Evolutionary conservation across 2,888 invertebrate genomes (phyloP), one percentile per base, ranked within the genome.

Genomic region (Brachynemurus nebulosus): DNA sequence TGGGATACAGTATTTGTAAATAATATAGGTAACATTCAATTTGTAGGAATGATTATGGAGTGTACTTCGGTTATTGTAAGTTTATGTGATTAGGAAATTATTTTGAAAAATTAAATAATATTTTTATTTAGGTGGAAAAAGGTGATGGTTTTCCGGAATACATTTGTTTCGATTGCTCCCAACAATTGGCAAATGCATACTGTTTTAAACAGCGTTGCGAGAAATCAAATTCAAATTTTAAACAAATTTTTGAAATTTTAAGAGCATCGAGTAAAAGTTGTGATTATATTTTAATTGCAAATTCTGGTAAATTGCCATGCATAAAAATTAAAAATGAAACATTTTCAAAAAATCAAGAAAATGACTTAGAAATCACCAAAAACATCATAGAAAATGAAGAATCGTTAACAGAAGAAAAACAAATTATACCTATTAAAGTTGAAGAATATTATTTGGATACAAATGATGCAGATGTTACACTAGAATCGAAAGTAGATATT

Each of bases 201-300:
- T 45, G 38, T 18, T 57, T 54, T 47, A 55, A 52, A 44, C 49
- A 50, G 25, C 53, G 52, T 19, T 57, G 55, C 44, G 51, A 52
- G 40, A 46, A 50, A 45, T 47, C 51, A 6, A 51, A 54, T 46
- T 35, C 42, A 8, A 51, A 51, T 25, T 48, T 53, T 43, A 41
- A 46, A 40, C 45, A 49, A 23, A 44, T 51, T 14, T 45, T 51
- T 40, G 42, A 49, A 21, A 45, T 48, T 34, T 58, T 57, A 49
- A 47, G n/a, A n/a, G n/a, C n/a, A n/a, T n/a, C n/a, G n/a, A n/a
- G n/a, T n/a, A n/a, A n/a, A n/a, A n/a, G n/a, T n/a, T n/a, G n/a
- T n/a, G n/a, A n/a, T n/a, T n/a, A n/a, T n/a, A n/a, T n/a, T n/a
- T n/a, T n/a, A n/a, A n/a, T n/a, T n/a, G n/a, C n/a, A n/a, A n/a